A percentile compares a stretch with the other conserved stretches of the same genome.
phyloP scores from a whole-genome alignment of 2,113 vertebrate genomes.

The Pristiophorus japonicus region DNA sequence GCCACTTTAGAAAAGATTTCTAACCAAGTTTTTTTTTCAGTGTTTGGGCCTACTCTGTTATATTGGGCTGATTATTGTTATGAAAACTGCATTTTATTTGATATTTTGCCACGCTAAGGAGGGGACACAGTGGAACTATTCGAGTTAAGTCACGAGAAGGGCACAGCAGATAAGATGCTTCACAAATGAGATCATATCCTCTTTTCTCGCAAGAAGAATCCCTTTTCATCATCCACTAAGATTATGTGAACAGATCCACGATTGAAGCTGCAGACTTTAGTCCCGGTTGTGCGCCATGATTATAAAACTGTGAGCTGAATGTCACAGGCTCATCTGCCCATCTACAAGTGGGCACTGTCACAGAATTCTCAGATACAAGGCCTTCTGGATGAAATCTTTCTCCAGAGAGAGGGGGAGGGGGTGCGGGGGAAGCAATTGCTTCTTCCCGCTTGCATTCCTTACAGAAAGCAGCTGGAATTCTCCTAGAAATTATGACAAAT shows the following conservation, averaged over 20 bases:
- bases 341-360: rapidly evolving
- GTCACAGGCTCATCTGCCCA: conserved; percentile 40
- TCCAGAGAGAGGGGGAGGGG: conserved; percentile 9
- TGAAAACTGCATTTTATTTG: background rate
- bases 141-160: conserved; percentile 73
- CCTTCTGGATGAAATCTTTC: conserved; percentile 43
- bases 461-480: conserved; percentile 49
- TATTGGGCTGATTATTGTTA: background rate
- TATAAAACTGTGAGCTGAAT: conserved; percentile 41
- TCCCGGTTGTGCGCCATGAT: conserved; percentile 39
- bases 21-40: background rate
- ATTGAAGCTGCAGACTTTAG: conserved; percentile 49
- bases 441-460: conserved; percentile 50
- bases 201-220: conserved; percentile 67
- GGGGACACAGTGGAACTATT: conserved; percentile 66
- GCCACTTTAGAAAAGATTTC: background rate
- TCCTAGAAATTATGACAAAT: conserved; percentile 48
- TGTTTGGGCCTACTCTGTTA: background rate
- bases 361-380: background rate
- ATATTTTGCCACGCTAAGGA: conserved; percentile 41
- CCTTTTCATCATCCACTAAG: conserved; percentile 54
- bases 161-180: conserved; percentile 82
- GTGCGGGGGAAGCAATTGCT: conserved; percentile 37
- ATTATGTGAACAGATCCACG: conserved; percentile 50
- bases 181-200: conserved; percentile 84